phyloP scores from a whole-genome alignment of 2,113 vertebrate genomes.

The Origma solitaria region DNA sequence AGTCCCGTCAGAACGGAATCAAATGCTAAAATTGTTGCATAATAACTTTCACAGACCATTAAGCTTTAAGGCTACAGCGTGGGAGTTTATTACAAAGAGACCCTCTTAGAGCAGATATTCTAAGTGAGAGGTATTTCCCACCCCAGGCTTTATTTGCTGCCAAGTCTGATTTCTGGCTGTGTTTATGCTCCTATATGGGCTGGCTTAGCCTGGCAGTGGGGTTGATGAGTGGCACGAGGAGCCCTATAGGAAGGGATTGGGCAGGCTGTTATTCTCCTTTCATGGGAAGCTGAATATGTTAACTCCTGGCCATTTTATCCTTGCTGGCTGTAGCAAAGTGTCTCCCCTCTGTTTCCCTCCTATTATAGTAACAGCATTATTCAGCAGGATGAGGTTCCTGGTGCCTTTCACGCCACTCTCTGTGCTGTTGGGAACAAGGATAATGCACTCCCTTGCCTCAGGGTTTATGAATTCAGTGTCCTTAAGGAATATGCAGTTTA shows the following conservation, averaged over 20 bases:
- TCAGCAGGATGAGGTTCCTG: neutral
- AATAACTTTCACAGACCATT: constrained; percentile 57
- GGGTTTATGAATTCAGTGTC: neutral
- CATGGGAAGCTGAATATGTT: neutral
- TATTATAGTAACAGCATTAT: neutral
- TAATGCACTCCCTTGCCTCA: neutral
- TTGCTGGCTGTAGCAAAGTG: neutral
- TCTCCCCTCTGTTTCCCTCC: neutral
- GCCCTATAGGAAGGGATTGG: neutral
- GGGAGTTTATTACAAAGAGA: constrained; percentile 30
- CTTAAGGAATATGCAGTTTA: neutral
- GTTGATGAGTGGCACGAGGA: neutral
- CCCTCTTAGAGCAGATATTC: constrained; percentile 8
- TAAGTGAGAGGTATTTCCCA: neutral
- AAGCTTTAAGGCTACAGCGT: constrained; percentile 23
- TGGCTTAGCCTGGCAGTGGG: neutral
- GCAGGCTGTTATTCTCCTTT: neutral
- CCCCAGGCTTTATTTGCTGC: neutral
- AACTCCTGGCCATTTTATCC: neutral
- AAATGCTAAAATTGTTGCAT: neutral
- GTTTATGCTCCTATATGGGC: neutral
- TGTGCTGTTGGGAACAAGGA: neutral
- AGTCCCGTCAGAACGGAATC: neutral
- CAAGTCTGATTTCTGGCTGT: neutral
- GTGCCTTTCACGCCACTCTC: neutral